phyloP scores from a whole-genome alignment of 1,140 invertebrate species.

The Cephus cinctus region DNA sequence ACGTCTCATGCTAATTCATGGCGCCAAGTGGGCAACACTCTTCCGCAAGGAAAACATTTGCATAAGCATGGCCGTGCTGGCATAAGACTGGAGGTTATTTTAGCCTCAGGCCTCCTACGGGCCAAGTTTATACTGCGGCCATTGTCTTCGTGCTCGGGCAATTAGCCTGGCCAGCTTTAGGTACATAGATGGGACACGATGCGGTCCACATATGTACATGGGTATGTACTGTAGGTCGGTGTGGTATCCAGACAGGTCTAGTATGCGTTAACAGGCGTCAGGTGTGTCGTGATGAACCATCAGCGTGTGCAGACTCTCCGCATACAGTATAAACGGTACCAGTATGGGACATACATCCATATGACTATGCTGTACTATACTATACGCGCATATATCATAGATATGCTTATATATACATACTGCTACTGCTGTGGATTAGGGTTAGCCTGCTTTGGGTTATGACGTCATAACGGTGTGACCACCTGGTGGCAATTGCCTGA shows the following conservation, averaged over 20 bases:
- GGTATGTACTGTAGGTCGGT: too few species aligned
- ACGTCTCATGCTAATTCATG: too few species aligned
- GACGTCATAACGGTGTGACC: constrained; percentile 41
- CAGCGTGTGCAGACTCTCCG: too few species aligned
- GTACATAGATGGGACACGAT: neutral
- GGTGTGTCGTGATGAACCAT: constrained; percentile 33
- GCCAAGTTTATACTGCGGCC: constrained; percentile 1
- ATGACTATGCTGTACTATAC: constrained; percentile 6
- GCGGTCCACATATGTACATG: neutral
- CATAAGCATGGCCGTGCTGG: too few species aligned
- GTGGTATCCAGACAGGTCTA: constrained; percentile 29
- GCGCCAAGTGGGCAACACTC: too few species aligned
- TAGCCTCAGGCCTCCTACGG: neutral
- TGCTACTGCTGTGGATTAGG: constrained; percentile 31
- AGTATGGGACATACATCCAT: constrained; percentile 15
- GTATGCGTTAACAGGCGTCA: constrained; percentile 36
- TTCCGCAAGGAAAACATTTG: too few species aligned
- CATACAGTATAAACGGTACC: too few species aligned
- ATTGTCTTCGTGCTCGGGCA: constrained; percentile 7
- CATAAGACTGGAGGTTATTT: neutral
- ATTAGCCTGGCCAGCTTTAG: constrained; percentile 5
- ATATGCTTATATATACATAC: neutral
- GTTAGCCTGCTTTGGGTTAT: constrained; percentile 37
- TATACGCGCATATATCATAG: constrained; percentile 1
- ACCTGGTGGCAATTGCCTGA: constrained; percentile 40